phyloP scores from a whole-genome alignment of 2,888 invertebrate species.

The Leucoma salicis region DNA sequence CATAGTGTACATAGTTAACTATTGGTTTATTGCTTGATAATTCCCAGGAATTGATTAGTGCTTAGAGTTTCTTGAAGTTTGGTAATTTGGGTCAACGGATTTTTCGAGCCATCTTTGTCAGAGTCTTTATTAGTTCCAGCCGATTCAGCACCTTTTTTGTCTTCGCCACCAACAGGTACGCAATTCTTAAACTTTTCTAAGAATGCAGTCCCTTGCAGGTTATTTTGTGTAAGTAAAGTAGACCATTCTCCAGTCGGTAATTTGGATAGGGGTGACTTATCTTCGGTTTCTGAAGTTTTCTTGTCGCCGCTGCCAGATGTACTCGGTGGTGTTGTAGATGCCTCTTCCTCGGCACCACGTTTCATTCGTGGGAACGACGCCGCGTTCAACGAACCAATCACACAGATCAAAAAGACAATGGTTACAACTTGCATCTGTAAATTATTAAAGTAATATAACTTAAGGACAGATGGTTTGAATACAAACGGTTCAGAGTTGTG shows the following conservation, averaged over 20 bases:
- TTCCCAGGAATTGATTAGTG: too few relatives aligned
- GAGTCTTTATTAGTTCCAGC: too few relatives aligned
- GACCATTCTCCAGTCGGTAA: background rate
- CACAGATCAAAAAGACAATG: background rate
- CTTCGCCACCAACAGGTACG: background rate
- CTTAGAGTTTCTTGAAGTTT: too few relatives aligned
- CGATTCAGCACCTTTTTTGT: too few relatives aligned
- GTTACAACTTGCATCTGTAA: background rate
- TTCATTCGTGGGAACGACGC: background rate
- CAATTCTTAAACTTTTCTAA: background rate
- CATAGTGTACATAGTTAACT: too few relatives aligned
- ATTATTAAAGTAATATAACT: background rate
- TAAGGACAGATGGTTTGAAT: too few relatives aligned
- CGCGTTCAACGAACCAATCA: slow-evolving; percentile 1
- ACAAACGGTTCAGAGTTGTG: too few relatives aligned
- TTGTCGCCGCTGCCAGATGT: background rate
- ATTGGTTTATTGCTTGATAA: too few relatives aligned
- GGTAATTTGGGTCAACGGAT: too few relatives aligned
- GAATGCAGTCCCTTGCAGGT: background rate
- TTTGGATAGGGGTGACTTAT: background rate
- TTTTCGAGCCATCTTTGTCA: too few relatives aligned
- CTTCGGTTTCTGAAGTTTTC: background rate
- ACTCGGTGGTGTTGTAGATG: background rate
- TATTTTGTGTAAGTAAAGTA: background rate
- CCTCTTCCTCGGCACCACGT: background rate